These are phyloP conservation scores for Pteropus alecto DNA, from an alignment of 2,113 vertebrate genomes.

Conservation along the genomic window DNA sequence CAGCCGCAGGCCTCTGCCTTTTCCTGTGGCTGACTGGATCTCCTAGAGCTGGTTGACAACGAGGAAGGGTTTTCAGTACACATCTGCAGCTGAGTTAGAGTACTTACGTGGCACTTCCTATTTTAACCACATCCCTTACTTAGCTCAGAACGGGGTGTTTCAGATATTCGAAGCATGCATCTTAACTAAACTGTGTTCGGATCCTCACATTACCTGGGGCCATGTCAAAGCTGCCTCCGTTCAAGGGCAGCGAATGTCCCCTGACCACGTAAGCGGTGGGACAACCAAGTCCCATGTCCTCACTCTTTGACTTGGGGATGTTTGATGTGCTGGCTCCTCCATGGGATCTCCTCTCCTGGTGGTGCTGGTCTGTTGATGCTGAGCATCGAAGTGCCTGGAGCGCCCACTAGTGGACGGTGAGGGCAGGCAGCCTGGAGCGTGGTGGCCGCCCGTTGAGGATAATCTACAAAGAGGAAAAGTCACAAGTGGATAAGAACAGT, in stretches of 20 bases:
- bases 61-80: not conserved
- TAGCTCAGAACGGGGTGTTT: not conserved
- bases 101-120: not conserved
- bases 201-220: not conserved
- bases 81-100: not conserved
- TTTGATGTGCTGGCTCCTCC: not conserved
- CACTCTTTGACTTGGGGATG: rapidly evolving
- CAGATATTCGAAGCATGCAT: not conserved
- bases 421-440: not conserved
- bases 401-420: not conserved
- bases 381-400: not conserved
- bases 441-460: not conserved
- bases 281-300: not conserved
- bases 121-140: not conserved
- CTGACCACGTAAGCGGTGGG: not conserved
- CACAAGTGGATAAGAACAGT: not conserved
- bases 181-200: not conserved
- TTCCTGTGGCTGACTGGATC: not conserved
- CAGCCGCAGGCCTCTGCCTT: not conserved
- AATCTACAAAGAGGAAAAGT: not conserved
- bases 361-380: rapidly evolving
- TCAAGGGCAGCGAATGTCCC: not conserved
- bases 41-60: not conserved
- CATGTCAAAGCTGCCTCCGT: not conserved
- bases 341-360: not conserved